These are phyloP conservation scores for Polypterus bichir DNA, from an alignment of 2,113 vertebrate species.

Conservation along the genomic window DNA sequence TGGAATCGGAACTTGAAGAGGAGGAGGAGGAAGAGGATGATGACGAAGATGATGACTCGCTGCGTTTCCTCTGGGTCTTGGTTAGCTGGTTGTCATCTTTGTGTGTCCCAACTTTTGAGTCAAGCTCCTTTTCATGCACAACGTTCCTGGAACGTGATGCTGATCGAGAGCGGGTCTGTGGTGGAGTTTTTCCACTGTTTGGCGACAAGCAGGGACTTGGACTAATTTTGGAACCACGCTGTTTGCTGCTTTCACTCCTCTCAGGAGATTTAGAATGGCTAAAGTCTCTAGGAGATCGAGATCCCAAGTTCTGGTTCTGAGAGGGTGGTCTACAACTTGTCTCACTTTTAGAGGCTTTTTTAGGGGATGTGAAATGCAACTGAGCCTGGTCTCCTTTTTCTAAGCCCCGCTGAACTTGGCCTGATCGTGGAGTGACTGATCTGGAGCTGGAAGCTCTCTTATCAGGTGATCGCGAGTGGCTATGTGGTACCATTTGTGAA, in stretches of 20 bases:
- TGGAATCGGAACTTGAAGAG: background rate
- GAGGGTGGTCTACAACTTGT: background rate
- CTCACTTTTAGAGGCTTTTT: background rate
- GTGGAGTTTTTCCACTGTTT: background rate
- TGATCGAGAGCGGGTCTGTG: background rate
- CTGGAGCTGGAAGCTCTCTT: background rate
- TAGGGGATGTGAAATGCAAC: background rate
- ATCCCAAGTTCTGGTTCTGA: background rate
- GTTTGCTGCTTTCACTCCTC: background rate
- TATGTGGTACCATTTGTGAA: background rate
- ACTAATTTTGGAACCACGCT: background rate
- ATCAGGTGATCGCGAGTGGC: background rate
- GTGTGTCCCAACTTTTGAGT: background rate
- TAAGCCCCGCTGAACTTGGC: background rate
- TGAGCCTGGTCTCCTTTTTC: background rate
- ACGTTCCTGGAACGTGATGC: background rate
- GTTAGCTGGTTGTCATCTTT: background rate
- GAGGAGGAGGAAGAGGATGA: background rate
- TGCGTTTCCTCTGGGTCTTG: background rate
- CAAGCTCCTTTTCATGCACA: background rate
- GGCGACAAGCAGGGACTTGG: background rate
- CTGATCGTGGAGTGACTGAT: background rate
- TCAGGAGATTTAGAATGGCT: background rate
- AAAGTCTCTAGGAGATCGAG: background rate
- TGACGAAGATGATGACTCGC: background rate